Evolutionary conservation across 2,888 invertebrate species (phyloP), one percentile per base, ranked within the genome.

Genomic region (Crocallis elinguaria): DNA sequence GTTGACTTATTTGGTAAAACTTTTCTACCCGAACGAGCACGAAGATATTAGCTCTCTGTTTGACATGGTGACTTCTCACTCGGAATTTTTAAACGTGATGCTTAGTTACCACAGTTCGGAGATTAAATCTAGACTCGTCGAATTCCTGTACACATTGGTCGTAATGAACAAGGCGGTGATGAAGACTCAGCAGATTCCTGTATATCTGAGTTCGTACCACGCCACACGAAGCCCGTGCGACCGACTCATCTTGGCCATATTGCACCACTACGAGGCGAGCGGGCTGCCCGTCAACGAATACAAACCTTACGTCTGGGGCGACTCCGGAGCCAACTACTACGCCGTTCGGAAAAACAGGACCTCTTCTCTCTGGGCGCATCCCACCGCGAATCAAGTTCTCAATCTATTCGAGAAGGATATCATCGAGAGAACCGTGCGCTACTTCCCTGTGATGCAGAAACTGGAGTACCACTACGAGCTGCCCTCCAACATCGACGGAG

Each of bases 271-370:
- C 83, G 95, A 97, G 84, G 86, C 85, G 54, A 93, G 93, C 71
- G 94, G 94, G 43, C 88, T 94, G 52, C 93, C 93, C 13, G 88
- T 96, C 8, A 88, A 92, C 41, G 92, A 94, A 67, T 95, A 93
- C 77, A 94, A 95, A 59, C 98, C 98, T 0, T 96, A 95, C 69
- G 86, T 98, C 0, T 98, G 96, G 95, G 97, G 97, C 0, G 94
- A 94, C 74, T 94, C 95, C 1, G 97, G 97, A 0, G 94, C 95
- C 0, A 94, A 94, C 42, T 94, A 96, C 76, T 97, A 96, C 74
- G 94, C 96, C 1, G 92, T 96, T 0, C 90, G 93, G 41, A 92
- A 93, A 56, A 89, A 83, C 42, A 84, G 92, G 50, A 75, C 85
- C 0, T 76, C 92, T 1, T 93, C 93, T 13, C 74, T 96, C 5